phyloP scores from a whole-genome alignment of 2,888 invertebrate species.

The Parelbella ahira region DNA sequence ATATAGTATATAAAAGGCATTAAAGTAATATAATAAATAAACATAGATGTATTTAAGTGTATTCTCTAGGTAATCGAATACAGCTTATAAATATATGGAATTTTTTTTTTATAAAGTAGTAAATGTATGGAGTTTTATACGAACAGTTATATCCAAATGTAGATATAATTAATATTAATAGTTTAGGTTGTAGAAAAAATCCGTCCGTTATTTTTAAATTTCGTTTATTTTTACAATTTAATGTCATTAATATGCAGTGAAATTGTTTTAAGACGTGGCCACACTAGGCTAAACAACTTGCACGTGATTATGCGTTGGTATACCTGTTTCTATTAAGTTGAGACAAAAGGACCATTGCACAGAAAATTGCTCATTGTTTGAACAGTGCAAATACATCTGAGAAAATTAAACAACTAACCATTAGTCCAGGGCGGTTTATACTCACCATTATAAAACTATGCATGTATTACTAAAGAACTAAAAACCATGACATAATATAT shows the following conservation, averaged over 20 bases:
- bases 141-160: constrained; percentile 62
- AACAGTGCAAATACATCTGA: too few species aligned
- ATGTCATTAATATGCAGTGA: constrained; percentile 29
- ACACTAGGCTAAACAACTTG: too few species aligned
- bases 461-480: constrained; percentile 3
- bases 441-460: not conserved
- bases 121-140: constrained; percentile 31
- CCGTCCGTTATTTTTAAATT: constrained; percentile 48
- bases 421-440: not conserved
- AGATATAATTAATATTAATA: constrained; percentile 57
- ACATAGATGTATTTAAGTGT: too few species aligned
- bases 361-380: too few species aligned
- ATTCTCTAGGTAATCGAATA: too few species aligned
- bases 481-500: constrained; percentile 1
- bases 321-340: too few species aligned
- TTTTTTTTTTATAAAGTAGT: constrained; percentile 16
- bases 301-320: too few species aligned
- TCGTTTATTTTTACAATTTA: constrained; percentile 39
- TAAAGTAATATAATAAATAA: too few species aligned
- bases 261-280: too few species aligned
- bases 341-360: too few species aligned
- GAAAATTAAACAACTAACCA: too few species aligned
- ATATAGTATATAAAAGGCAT: constrained; percentile 14
- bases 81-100: constrained; percentile 25
- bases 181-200: constrained; percentile 39